phyloP scores from a whole-genome alignment of 2,888 invertebrate species.

The Calliopum simillimum region DNA sequence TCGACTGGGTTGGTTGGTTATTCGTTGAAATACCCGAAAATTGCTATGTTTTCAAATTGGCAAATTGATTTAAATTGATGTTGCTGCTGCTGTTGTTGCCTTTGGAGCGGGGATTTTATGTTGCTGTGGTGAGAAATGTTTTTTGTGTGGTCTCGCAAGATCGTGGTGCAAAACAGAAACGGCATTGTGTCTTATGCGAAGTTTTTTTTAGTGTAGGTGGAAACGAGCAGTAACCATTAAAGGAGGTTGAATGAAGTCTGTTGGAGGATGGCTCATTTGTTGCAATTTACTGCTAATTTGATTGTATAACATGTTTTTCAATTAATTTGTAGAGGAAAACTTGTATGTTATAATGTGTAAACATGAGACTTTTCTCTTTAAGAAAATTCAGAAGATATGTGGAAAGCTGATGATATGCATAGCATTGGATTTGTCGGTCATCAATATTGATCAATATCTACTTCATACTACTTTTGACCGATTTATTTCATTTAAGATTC shows the following conservation, averaged over 20 bases:
- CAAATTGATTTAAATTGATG: slow-evolving; percentile 33
- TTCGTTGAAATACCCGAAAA: slow-evolving; percentile 22
- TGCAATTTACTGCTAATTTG: slow-evolving; percentile 1
- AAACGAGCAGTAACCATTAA: too few relatives aligned
- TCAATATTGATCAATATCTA: too few relatives aligned
- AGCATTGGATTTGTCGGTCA: too few relatives aligned
- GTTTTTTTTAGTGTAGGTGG: background rate
- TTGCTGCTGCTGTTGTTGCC: slow-evolving; percentile 6
- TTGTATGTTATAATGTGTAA: too few relatives aligned
- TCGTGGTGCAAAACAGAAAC: background rate
- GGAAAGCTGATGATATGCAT: too few relatives aligned
- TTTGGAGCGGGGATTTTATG: background rate
- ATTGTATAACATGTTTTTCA: too few relatives aligned
- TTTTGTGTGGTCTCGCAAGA: slow-evolving; percentile 9
- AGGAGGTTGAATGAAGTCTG: too few relatives aligned
- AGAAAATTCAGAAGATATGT: too few relatives aligned
- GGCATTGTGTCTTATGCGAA: background rate
- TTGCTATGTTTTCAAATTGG: slow-evolving; percentile 28
- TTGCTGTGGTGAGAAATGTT: slow-evolving; percentile 11
- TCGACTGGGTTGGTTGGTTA: background rate
- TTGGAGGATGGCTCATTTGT: background rate
- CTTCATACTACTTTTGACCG: too few relatives aligned
- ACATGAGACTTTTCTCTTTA: too few relatives aligned
- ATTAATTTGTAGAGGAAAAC: too few relatives aligned
- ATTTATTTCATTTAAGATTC: too few relatives aligned